Conservation (phyloP, 2,113 vertebrate species). For the Crotalus viridis region DNA sequence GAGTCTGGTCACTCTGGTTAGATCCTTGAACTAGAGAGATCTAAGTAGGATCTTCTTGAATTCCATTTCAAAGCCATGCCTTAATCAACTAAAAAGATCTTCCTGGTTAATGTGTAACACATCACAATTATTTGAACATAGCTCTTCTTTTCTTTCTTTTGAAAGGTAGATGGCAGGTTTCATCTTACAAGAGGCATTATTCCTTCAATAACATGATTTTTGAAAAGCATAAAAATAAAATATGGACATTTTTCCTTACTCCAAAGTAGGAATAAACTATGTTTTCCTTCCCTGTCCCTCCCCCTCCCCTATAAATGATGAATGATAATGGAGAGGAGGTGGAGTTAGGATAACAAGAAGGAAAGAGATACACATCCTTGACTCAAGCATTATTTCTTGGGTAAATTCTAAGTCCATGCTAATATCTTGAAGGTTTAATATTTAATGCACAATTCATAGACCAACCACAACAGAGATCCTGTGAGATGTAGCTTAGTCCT, state of each 20-base stretch:
- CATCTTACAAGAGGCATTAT: neutral
- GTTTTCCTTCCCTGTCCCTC: neutral
- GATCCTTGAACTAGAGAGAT: neutral
- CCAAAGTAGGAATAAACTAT: neutral
- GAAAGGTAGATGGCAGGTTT: neutral
- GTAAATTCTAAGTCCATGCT: neutral
- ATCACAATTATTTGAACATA: neutral
- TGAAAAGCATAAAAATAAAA: neutral
- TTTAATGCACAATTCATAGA: neutral
- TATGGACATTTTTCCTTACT: neutral
- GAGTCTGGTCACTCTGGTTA: neutral
- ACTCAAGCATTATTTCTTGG: neutral
- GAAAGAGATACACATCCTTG: neutral
- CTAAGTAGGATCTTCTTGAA: neutral
- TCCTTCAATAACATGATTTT: neutral
- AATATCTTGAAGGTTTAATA: neutral
- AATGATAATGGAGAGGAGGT: neutral
- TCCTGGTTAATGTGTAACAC: neutral
- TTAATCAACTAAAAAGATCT: neutral
- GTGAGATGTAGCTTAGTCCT: neutral
- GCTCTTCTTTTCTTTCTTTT: neutral
- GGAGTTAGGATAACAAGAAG: neutral
- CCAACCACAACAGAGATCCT: neutral
- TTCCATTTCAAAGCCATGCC: neutral
- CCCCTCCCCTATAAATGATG: neutral